Base-by-base conservation (phyloP, 1,140 invertebrate species). In the Drosophila rufa region DNA sequence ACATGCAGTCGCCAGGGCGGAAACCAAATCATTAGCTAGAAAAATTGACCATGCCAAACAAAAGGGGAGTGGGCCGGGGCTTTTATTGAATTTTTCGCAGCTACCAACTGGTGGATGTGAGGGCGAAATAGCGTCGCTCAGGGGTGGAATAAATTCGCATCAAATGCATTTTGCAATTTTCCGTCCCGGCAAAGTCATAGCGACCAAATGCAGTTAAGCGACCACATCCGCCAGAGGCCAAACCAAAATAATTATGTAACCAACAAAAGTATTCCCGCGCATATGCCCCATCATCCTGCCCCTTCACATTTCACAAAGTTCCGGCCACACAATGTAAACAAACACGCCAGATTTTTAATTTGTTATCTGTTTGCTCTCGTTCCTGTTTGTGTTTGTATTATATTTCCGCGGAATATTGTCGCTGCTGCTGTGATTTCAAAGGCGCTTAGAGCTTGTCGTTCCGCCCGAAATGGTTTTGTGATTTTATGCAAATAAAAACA, bases 21-120 rank as follows among this genome's bases (percentile, higher is more conserved):
- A 87, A 83, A 83, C 83, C 82, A 87, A 86, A 86, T 86, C 82
- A 86, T 86, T 86, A 86, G 82, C 82, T 81, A 86, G 80, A 87
- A 84, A 84, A 86, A 87, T 86, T 87, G 83, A 82, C 82, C 82
- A 82, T 60, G 40, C 62, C 64, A 38, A 65, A 42, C 51, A 30
- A 62, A 25, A 27, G 38, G 27, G 11, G 30, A 25, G 30, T 9
- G 51, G 33, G 12, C 15, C 17, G n/a, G 64, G 33, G 30, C 27
- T 69, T 78, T 76, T 69, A 78, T 78, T 78, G 75, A 78, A 78
- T 78, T 68, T 77, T 68, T 53, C 62, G 36, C 48, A 42, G 38
- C 75, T 45, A 51, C 42, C 70, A 51, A 55, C 22, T 19, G 9
- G 30, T 6, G 38, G 40, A 17, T 50, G 22, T 48, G n/a, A 17